phyloP scores from a whole-genome alignment of 30 jellyfish, hydroid and myxozoan genomes.

The Haliclystus octoradiatus region DNA sequence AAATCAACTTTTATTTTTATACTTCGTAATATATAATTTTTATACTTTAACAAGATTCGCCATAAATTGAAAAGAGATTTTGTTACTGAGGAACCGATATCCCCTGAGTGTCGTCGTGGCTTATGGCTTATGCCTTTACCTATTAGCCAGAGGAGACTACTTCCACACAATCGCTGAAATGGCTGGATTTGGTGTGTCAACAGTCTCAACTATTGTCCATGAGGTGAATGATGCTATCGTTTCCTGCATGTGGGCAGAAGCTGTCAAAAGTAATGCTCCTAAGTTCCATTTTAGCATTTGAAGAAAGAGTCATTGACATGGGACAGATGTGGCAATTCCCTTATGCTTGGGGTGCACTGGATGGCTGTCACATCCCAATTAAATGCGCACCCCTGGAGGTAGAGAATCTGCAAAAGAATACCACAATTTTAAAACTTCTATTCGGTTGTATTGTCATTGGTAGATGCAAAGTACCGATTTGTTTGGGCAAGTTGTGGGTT shows the following conservation, averaged over 20 bases:
- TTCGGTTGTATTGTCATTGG: conserved; percentile 52
- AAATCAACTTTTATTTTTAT: too few species aligned
- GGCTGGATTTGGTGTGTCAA: conserved; percentile 12
- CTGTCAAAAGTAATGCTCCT: too few species aligned
- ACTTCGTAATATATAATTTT: too few species aligned
- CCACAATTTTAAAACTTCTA: conserved; percentile 36
- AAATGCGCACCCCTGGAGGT: conserved; percentile 67
- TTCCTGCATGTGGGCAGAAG: not conserved
- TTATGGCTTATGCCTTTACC: conserved; percentile 12
- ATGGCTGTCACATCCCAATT: conserved; percentile 56
- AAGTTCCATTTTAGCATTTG: too few species aligned
- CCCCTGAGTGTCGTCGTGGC: conserved; percentile 16
- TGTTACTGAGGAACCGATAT: conserved; percentile 8
- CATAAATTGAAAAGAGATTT: conserved; percentile 2
- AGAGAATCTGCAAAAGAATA: conserved; percentile 32
- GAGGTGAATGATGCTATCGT: not conserved
- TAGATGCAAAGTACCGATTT: conserved; percentile 44
- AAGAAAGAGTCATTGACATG: conserved; percentile 23
- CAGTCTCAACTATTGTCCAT: not conserved
- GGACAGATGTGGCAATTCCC: conserved; percentile 57
- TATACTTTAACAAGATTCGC: too few species aligned
- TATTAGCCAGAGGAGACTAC: conserved; percentile 12
- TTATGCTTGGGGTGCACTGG: conserved; percentile 56
- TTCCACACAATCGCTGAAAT: conserved; percentile 11
- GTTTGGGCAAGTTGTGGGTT: conserved; percentile 63